phyloP scores from a whole-genome alignment of 1,140 invertebrate genomes.

The Agrilus planipennis region DNA sequence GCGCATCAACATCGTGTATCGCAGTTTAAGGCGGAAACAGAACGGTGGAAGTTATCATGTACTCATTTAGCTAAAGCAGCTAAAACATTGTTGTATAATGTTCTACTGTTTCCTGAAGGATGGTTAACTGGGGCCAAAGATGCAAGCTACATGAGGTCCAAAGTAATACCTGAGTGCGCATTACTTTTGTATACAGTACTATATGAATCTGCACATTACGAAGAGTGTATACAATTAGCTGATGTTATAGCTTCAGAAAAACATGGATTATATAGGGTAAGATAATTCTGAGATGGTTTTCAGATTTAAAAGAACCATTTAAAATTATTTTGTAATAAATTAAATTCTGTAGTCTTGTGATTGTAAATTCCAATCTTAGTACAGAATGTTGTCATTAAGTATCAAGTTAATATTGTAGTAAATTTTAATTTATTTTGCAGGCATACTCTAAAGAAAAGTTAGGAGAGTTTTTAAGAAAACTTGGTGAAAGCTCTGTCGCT shows the following conservation, averaged over 20 bases:
- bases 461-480: constrained; percentile 60
- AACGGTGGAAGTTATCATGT: constrained; percentile 59
- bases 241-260: constrained; percentile 69
- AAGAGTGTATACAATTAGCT: constrained; percentile 66
- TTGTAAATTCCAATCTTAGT: no score
- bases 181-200: constrained; percentile 71
- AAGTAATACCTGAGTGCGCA: constrained; percentile 75
- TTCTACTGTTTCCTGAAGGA: constrained; percentile 78
- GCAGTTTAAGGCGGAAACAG: constrained; percentile 61
- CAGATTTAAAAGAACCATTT: no score
- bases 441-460: constrained; percentile 66
- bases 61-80: constrained; percentile 36
- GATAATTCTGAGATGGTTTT: constrained; percentile 1
- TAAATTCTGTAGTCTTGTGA: no score
- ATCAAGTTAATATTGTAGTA: constrained; percentile 7
- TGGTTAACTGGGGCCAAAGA: constrained; percentile 70
- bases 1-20: constrained; percentile 72
- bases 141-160: constrained; percentile 47
- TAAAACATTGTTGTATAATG: constrained; percentile 72
- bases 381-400: no score
- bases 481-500: constrained; percentile 63
- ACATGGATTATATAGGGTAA: constrained; percentile 61
- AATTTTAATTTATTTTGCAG: constrained; percentile 31
- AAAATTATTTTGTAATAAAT: no score
- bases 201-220: constrained; percentile 57